Conservation (phyloP, 2,888 invertebrate genomes). For the Arctia plantaginis region DNA sequence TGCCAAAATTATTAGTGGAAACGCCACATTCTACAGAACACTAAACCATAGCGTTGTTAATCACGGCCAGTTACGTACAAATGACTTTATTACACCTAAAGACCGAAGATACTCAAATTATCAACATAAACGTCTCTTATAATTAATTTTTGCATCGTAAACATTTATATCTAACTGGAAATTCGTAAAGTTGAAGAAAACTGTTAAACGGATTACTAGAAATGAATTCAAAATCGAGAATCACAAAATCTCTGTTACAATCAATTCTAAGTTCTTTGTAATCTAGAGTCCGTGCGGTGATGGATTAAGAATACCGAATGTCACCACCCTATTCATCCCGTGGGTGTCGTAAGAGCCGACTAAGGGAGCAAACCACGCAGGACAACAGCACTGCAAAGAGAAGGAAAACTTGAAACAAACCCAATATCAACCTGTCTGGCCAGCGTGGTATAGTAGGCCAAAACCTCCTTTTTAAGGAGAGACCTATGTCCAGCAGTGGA, state of each 20-base stretch:
- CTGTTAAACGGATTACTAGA: slow-evolving; percentile 34
- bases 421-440: too few relatives aligned
- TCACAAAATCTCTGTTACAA: neutral
- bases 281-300: neutral
- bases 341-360: too few relatives aligned
- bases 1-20: slow-evolving; percentile 1
- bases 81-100: slow-evolving; percentile 47
- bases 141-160: slow-evolving; percentile 47
- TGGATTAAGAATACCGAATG: too few relatives aligned
- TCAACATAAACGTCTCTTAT: slow-evolving; percentile 40
- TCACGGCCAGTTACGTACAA: slow-evolving; percentile 8
- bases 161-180: slow-evolving; percentile 44
- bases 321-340: too few relatives aligned
- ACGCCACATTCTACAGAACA: slow-evolving; percentile 14
- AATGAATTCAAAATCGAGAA: slow-evolving; percentile 4
- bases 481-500: too few relatives aligned
- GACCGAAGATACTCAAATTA: slow-evolving; percentile 32
- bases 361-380: too few relatives aligned
- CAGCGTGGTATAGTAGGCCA: too few relatives aligned
- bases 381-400: too few relatives aligned
- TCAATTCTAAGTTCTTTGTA: neutral
- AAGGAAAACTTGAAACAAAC: too few relatives aligned
- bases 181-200: slow-evolving; percentile 32
- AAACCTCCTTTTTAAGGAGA: too few relatives aligned
- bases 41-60: slow-evolving; percentile 10